phyloP scores from a whole-genome alignment of 2,888 invertebrate species.

The Caenorhabditis zanzibari region DNA sequence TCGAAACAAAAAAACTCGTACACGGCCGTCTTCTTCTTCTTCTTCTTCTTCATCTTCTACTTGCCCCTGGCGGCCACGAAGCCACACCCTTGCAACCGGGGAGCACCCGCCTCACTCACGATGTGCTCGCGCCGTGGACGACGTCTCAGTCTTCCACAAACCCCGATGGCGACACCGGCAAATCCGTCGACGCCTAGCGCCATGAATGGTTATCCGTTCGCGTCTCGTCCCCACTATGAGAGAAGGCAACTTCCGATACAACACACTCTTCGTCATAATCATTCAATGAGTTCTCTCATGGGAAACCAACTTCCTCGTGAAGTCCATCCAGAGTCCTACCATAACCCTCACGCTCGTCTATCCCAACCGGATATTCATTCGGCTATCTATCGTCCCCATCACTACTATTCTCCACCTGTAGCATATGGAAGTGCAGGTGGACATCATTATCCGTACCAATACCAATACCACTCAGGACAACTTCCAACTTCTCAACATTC shows the following conservation, averaged over 20 bases:
- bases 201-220: slow-evolving; percentile 55
- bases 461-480: slow-evolving; percentile 45
- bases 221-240: slow-evolving; percentile 53
- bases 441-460: slow-evolving; percentile 32
- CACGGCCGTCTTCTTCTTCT: slow-evolving; percentile 28
- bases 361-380: slow-evolving; percentile 68
- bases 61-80: slow-evolving; percentile 40
- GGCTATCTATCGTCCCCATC: slow-evolving; percentile 51
- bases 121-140: slow-evolving; percentile 61
- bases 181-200: slow-evolving; percentile 28
- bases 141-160: slow-evolving; percentile 62
- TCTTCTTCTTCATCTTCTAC: neutral
- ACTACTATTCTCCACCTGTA: slow-evolving; percentile 56
- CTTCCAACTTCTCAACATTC: slow-evolving; percentile 58
- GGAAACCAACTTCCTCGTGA: slow-evolving; percentile 26
- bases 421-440: slow-evolving; percentile 16
- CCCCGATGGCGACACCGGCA: slow-evolving; percentile 57
- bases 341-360: slow-evolving; percentile 61
- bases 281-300: slow-evolving; percentile 54
- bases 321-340: slow-evolving; percentile 17
- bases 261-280: slow-evolving; percentile 57
- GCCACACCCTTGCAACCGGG: slow-evolving; percentile 56
- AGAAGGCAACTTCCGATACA: slow-evolving; percentile 55
- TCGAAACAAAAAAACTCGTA: slow-evolving; percentile 54
- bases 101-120: slow-evolving; percentile 52